These are phyloP conservation scores for Synergus japonicus DNA, from an alignment of 2,888 invertebrate species.

Conservation along the genomic window DNA sequence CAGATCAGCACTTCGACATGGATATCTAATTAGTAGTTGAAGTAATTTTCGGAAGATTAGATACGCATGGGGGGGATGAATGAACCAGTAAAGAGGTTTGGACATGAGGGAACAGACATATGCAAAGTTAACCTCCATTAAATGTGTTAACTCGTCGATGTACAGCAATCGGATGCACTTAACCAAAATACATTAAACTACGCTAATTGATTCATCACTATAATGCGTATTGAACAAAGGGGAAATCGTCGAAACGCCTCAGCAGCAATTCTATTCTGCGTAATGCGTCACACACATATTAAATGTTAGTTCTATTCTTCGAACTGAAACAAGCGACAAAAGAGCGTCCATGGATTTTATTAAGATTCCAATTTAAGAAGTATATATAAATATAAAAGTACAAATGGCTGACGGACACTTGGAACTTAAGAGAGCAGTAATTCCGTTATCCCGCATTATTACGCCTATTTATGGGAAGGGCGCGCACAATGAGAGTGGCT, in stretches of 20 bases:
- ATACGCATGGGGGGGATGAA: conserved; percentile 52
- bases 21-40: not conserved
- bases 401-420: conserved; percentile 29
- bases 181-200: conserved; percentile 72
- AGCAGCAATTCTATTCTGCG: conserved; percentile 27
- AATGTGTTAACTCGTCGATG: conserved; percentile 72
- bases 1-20: not conserved
- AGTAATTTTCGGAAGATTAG: conserved; percentile 55
- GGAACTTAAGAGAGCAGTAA: conserved; percentile 48
- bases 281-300: conserved; percentile 1
- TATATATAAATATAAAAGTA: not conserved
- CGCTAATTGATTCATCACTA: conserved; percentile 52
- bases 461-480: conserved; percentile 50
- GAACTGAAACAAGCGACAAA: conserved; percentile 7
- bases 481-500: conserved; percentile 57
- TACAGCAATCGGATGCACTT: conserved; percentile 71
- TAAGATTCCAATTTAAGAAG: conserved; percentile 31
- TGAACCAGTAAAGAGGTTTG: conserved; percentile 67
- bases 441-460: conserved; percentile 62
- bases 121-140: conserved; percentile 75
- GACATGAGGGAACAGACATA: conserved; percentile 68
- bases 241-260: conserved; percentile 36
- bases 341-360: not conserved
- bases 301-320: not conserved
- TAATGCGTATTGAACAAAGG: conserved; percentile 43